A percentile compares a stretch with the other conserved stretches of the same genome.
phyloP scores from a whole-genome alignment of 2,797 vertebrate species.

The Remorina albescens region DNA sequence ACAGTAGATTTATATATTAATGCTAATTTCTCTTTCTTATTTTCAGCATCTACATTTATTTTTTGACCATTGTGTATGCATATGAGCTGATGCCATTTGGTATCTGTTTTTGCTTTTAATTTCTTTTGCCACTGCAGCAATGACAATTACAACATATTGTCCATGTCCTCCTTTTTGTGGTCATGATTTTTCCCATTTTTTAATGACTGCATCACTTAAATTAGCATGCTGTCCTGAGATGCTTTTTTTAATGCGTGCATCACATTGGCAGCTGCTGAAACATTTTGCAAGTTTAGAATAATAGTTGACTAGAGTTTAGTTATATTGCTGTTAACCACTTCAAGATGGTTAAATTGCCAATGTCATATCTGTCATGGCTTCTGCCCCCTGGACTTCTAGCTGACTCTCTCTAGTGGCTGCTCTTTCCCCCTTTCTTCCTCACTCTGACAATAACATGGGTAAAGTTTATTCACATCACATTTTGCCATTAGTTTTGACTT shows the following conservation, averaged over 20 bases:
- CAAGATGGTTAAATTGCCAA: slow-evolving; percentile 31
- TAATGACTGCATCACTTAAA: neutral
- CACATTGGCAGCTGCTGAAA: slow-evolving; percentile 14
- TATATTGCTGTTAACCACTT: slow-evolving; percentile 41
- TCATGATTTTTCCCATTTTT: neutral
- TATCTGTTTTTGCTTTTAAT: neutral
- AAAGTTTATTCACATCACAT: slow-evolving; percentile 4
- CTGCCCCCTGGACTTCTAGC: slow-evolving; percentile 35
- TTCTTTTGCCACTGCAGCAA: slow-evolving; percentile 8
- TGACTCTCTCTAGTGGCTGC: slow-evolving; percentile 22
- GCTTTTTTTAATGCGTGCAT: neutral
- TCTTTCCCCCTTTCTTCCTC: slow-evolving; percentile 18
- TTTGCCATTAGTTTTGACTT: slow-evolving; percentile 9
- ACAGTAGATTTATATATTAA: neutral
- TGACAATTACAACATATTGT: slow-evolving; percentile 9
- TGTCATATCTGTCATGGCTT: slow-evolving; percentile 11
- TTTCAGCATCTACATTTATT: neutral
- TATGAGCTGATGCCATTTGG: neutral
- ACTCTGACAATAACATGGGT: slow-evolving; percentile 24
- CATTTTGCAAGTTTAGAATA: slow-evolving; percentile 14
- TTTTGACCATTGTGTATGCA: neutral
- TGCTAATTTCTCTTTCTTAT: neutral
- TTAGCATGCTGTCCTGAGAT: neutral
- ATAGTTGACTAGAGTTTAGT: slow-evolving; percentile 30
- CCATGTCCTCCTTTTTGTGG: slow-evolving; percentile 25